Percentiles rank a stretch among this genome's conserved stretches.
Evolutionary conservation across 2,888 invertebrate species (phyloP).

Genomic region (Aphrophora alni): DNA sequence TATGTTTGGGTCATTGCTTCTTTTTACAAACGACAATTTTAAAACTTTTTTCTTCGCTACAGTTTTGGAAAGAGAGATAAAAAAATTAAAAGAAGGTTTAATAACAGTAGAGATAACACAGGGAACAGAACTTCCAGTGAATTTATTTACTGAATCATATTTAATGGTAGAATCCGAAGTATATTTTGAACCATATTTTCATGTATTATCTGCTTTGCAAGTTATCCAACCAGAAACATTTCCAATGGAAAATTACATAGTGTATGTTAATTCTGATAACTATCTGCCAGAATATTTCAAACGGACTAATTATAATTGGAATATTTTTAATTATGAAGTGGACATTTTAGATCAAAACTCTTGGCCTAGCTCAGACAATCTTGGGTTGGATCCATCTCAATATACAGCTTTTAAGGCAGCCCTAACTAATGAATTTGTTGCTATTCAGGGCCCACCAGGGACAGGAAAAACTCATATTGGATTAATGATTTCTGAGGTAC

Average conservation of each 20-base stretch:
- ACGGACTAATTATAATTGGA: slow-evolving; percentile 33
- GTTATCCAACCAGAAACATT: slow-evolving; percentile 63
- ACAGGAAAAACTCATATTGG: slow-evolving; percentile 87
- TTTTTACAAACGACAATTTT: slow-evolving; percentile 74
- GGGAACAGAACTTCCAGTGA: background rate
- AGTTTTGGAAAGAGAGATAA: slow-evolving; percentile 65
- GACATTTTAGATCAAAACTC: slow-evolving; percentile 73
- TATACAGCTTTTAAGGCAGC: slow-evolving; percentile 70
- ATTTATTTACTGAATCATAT: slow-evolving; percentile 57
- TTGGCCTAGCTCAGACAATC: slow-evolving; percentile 67
- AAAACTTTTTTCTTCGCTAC: slow-evolving; percentile 71
- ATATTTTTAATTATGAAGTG: slow-evolving; percentile 54
- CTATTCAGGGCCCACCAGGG: slow-evolving; percentile 89
- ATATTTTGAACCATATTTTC: slow-evolving; percentile 82
- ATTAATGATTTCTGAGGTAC: slow-evolving; percentile 62
- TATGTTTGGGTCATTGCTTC: slow-evolving; percentile 73
- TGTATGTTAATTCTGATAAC: slow-evolving; percentile 59
- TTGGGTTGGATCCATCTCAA: slow-evolving; percentile 69
- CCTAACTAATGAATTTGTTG: slow-evolving; percentile 72
- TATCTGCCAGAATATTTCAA: slow-evolving; percentile 58
- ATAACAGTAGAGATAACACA: slow-evolving; percentile 20
- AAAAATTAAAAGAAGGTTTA: slow-evolving; percentile 48
- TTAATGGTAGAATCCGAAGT: slow-evolving; percentile 78
- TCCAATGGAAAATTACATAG: slow-evolving; percentile 73
- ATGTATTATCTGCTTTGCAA: slow-evolving; percentile 73